Conservation (phyloP, 2,113 vertebrate species). For the Nanger granti region DNA sequence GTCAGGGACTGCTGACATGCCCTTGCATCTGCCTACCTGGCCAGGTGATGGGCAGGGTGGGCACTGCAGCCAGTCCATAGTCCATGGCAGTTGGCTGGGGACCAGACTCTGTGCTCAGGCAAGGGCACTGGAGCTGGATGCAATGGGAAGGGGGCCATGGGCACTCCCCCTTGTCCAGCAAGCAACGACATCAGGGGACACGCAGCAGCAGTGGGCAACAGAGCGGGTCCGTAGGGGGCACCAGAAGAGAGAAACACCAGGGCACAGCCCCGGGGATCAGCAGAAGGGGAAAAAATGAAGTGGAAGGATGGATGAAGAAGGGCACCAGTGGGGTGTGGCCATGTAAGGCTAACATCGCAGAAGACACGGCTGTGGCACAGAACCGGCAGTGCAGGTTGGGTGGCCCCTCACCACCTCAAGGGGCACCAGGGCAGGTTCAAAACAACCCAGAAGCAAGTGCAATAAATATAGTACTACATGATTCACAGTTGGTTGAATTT, state of each 20-base stretch:
- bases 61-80: background rate
- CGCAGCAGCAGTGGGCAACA: rapidly evolving
- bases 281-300: background rate
- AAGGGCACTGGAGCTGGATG: rapidly evolving
- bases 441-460: background rate
- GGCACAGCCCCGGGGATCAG: background rate
- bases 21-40: rapidly evolving
- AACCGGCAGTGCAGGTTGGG: rapidly evolving
- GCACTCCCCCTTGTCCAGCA: background rate
- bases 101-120: background rate
- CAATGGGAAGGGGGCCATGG: rapidly evolving
- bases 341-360: rapidly evolving
- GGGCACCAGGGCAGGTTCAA: background rate
- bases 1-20: rapidly evolving
- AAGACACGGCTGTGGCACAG: rapidly evolving
- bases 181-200: rapidly evolving
- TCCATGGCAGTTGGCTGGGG: rapidly evolving
- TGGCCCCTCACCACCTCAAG: background rate
- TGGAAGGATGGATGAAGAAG: background rate
- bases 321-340: background rate
- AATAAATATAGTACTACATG: background rate
- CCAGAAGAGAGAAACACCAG: background rate
- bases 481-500: background rate
- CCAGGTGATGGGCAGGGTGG: rapidly evolving
- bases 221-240: rapidly evolving